These are phyloP conservation scores for Parthenolecanium corni DNA, from an alignment of 2,888 invertebrate species.

Conservation along the genomic window DNA sequence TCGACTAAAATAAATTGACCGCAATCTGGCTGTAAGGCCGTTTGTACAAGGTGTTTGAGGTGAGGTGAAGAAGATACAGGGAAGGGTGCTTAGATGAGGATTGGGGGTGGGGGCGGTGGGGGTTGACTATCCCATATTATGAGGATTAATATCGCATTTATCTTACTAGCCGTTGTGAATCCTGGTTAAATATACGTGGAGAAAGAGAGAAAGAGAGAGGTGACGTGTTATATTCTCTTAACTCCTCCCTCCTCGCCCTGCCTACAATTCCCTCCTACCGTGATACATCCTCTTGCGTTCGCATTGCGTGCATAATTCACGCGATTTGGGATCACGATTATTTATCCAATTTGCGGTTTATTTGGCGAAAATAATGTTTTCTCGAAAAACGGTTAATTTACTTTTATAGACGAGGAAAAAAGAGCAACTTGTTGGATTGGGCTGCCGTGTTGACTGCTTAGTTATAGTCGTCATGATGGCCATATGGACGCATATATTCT, in stretches of 20 bases:
- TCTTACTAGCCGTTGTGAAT: not conserved
- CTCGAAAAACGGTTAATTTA: slow-evolving; percentile 17
- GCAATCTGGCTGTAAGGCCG: slow-evolving; percentile 21
- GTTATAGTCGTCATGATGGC: no score
- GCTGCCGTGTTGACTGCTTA: no score
- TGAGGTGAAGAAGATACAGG: no score
- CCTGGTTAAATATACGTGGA: not conserved
- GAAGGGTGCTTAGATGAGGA: no score
- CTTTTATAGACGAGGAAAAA: no score
- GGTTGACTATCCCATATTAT: slow-evolving; percentile 11
- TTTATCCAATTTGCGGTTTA: slow-evolving; percentile 29
- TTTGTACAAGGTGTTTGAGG: not conserved
- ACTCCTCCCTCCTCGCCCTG: slow-evolving; percentile 1
- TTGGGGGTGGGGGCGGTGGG: not conserved
- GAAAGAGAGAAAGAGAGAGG: not conserved
- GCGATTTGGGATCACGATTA: slow-evolving; percentile 20
- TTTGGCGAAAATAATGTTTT: slow-evolving; percentile 14
- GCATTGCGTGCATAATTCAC: slow-evolving; percentile 13
- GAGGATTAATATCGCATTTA: slow-evolving; percentile 29
- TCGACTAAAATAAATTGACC: slow-evolving; percentile 21
- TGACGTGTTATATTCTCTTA: not conserved
- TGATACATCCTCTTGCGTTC: not conserved
- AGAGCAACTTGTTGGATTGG: no score
- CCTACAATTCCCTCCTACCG: no score
- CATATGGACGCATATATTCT: no score